Evolutionary conservation across 2,888 invertebrate genomes (phyloP).

Genomic region (Acanthosepion lycidas): DNA sequence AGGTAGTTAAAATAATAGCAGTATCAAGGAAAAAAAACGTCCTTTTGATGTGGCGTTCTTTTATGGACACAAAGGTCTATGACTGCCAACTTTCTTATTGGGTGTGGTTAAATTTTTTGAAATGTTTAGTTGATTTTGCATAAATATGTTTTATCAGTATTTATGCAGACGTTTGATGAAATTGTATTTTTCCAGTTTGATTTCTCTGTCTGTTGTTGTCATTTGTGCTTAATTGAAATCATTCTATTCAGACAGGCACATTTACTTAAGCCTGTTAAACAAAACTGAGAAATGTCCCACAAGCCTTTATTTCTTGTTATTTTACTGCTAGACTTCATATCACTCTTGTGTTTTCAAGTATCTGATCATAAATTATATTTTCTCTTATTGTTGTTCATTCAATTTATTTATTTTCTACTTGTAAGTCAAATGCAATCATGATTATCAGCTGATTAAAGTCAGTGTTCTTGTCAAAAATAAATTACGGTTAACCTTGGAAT

Average conservation of each 20-base stretch:
- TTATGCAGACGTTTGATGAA: neutral
- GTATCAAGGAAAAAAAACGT: no score
- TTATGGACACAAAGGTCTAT: neutral
- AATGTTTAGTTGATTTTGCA: neutral
- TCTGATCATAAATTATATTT: neutral
- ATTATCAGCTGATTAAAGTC: neutral
- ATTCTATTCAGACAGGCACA: no score
- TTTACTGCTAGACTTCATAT: neutral
- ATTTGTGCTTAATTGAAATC: no score
- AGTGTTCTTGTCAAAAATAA: no score
- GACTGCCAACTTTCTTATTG: neutral
- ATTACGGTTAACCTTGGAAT: no score
- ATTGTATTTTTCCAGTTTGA: neutral
- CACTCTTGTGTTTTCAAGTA: neutral
- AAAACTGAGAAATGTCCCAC: neutral
- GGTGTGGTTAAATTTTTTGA: neutral
- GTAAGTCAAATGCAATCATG: neutral
- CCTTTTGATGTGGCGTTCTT: no score
- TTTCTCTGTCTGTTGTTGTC: no score
- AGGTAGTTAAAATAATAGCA: no score
- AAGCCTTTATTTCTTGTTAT: neutral
- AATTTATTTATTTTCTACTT: neutral
- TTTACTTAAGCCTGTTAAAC: no score
- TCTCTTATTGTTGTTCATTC: neutral
- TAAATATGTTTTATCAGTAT: neutral